Base-by-base conservation (phyloP, 2,888 invertebrate species). In the Tribolium freemani region DNA sequence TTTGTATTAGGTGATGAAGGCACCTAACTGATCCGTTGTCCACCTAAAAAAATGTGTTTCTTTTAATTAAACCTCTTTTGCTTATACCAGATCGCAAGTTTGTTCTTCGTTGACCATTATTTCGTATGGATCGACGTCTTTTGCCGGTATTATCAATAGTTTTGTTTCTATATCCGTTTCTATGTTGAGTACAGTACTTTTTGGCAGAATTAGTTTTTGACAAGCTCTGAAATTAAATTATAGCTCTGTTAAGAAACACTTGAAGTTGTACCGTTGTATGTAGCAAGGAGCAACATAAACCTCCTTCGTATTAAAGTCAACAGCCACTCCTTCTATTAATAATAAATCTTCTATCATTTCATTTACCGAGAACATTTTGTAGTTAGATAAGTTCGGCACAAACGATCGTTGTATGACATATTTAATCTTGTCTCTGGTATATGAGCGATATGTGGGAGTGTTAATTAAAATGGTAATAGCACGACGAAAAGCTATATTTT, bases 301-400 rank as follows among this genome's bases (percentile, higher is more conserved):
- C 63, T 89, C 89, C 31, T 87, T 86, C 0, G 89, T 89, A 3
- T 88, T 86, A 76, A 87, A 85, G 69, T 91, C 90, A 72, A 88
- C 87, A 10, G 89, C 89, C 11, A 88, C 79, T 0, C 91, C 91
- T 72, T 90, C 89, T 9, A 91, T 80, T 3, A 91, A 81, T 1
- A 91, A 85, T 11, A 91, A 88, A 73, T 91, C 90, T 76, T 89
- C 88, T 85, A 90, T 88, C 76, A 90, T 82, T 56, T 90, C 89
- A 53, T 88, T 88, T 0, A 90, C 87, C 0, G 87, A 86, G 77
- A 90, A 89, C 46, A 88, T 86, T 83, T 88, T 88, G 61, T 88
- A 88, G 63, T 88, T 86, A 63, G 86, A 87, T 0, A 90, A 81
- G 31, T 88, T 88, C 0, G 90, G 89, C 21, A 91, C 88, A 76